phyloP scores from a whole-genome alignment of 2,797 vertebrate species.

The Eulemur coronatus region DNA sequence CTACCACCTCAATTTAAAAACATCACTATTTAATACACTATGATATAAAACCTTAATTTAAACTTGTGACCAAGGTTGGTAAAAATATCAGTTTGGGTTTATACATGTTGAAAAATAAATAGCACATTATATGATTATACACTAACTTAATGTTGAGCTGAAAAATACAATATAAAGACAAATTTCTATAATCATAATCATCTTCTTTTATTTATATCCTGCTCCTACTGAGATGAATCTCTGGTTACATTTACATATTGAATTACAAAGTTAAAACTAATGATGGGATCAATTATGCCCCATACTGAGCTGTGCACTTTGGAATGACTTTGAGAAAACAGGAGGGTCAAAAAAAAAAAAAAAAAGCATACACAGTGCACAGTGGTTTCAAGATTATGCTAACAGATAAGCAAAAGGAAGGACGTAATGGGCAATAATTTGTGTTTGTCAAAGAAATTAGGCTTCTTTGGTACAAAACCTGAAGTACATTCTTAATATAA shows the following conservation, averaged over 20 bases:
- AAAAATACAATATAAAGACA: slow-evolving; percentile 50
- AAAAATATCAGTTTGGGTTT: slow-evolving; percentile 24
- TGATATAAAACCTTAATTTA: slow-evolving; percentile 12
- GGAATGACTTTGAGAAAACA: slow-evolving; percentile 80
- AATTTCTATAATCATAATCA: slow-evolving; percentile 77
- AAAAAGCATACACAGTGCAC: slow-evolving; percentile 4
- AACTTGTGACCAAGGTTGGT: not conserved
- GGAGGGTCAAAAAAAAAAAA: slow-evolving; percentile 75
- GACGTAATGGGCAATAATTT: not conserved
- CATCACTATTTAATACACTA: not conserved
- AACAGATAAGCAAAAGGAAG: slow-evolving; percentile 25
- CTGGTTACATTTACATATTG: slow-evolving; percentile 81
- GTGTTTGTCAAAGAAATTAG: slow-evolving; percentile 4
- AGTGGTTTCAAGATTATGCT: slow-evolving; percentile 46
- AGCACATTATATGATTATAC: slow-evolving; percentile 9
- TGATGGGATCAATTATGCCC: slow-evolving; percentile 82
- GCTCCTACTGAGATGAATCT: slow-evolving; percentile 80
- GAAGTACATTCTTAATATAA: not conserved
- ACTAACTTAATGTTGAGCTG: slow-evolving; percentile 27
- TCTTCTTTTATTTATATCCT: slow-evolving; percentile 80
- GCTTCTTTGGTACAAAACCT: not conserved
- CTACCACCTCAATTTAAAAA: not conserved
- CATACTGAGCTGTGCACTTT: slow-evolving; percentile 81
- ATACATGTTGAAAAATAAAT: slow-evolving; percentile 40
- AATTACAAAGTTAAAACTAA: slow-evolving; percentile 81